A percentile compares a stretch with the other conserved stretches of the same genome.
These are phyloP conservation scores for Brachymystax lenok DNA, from an alignment of 2,797 vertebrate species.

Conservation along the genomic window DNA sequence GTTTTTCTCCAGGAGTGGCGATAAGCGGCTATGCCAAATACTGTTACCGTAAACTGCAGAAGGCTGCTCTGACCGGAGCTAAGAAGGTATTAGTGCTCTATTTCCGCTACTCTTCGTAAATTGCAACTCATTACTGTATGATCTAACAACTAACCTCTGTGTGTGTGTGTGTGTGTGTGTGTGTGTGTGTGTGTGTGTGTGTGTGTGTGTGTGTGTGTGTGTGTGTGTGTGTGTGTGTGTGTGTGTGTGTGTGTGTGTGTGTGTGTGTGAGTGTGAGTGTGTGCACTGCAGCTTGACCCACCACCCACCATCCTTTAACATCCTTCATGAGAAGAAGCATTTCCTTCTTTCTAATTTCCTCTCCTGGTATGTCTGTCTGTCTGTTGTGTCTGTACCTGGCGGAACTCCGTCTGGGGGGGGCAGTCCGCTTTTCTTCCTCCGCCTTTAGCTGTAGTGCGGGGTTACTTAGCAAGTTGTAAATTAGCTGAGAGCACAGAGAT, in stretches of 20 bases:
- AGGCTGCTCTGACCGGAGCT: slow-evolving; percentile 91
- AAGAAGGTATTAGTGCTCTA: slow-evolving; percentile 85
- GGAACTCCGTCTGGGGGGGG: neutral
- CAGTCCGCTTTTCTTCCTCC: neutral
- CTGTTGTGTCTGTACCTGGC: neutral
- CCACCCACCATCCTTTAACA: no score
- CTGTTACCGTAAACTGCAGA: slow-evolving; percentile 95
- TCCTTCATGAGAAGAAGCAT: no score
- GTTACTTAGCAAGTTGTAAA: slow-evolving; percentile 12
- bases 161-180: no score
- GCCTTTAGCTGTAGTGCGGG: neutral
- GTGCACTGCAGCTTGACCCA: no score
- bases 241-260: no score
- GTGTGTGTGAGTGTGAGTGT: no score
- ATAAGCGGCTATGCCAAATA: slow-evolving; percentile 98
- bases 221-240: no score
- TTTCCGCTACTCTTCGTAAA: neutral
- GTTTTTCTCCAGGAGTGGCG: slow-evolving; percentile 84
- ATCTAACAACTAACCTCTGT: neutral
- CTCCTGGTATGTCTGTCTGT: neutral
- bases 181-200: no score
- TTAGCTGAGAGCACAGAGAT: slow-evolving; percentile 7
- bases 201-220: no score
- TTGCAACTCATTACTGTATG: neutral
- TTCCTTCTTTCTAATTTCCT: neutral